These are phyloP conservation scores for Bujurquina vittata DNA, from an alignment of 2,113 vertebrate genomes.

Conservation along the genomic window DNA sequence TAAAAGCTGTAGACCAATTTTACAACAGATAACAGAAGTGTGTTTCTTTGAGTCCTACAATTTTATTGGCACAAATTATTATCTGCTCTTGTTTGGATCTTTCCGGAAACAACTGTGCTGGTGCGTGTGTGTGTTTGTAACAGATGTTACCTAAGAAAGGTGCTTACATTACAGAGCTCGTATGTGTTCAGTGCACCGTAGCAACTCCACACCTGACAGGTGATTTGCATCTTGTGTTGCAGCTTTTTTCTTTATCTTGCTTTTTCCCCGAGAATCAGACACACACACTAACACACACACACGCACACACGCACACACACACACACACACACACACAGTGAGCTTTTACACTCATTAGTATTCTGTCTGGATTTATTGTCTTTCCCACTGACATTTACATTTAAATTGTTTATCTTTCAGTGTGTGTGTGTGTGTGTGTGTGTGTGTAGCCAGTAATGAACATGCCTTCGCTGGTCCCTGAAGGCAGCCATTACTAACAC, in stretches of 20 bases:
- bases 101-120: neutral
- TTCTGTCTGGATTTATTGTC: constrained; percentile 77
- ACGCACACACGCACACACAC: neutral
- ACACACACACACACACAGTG: neutral
- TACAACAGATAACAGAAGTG: neutral
- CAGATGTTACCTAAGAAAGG: neutral
- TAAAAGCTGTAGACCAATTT: neutral
- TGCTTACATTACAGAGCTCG: neutral
- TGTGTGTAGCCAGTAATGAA: constrained; percentile 52
- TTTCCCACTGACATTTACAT: constrained; percentile 81
- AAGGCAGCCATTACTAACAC: constrained; percentile 59
- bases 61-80: neutral
- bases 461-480: constrained; percentile 57
- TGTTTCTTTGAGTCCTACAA: neutral
- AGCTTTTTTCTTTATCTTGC: constrained; percentile 22
- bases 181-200: neutral
- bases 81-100: neutral
- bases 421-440: neutral
- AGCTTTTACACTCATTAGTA: constrained; percentile 71
- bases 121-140: neutral
- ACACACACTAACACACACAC: neutral
- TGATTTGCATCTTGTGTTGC: constrained; percentile 14
- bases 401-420: constrained; percentile 79
- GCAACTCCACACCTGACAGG: neutral
- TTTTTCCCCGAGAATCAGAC: neutral